Evolutionary conservation across 2,797 vertebrate genomes (phyloP), one percentile per base, ranked within the genome.

Genomic region (Sebastes flavidus): DNA sequence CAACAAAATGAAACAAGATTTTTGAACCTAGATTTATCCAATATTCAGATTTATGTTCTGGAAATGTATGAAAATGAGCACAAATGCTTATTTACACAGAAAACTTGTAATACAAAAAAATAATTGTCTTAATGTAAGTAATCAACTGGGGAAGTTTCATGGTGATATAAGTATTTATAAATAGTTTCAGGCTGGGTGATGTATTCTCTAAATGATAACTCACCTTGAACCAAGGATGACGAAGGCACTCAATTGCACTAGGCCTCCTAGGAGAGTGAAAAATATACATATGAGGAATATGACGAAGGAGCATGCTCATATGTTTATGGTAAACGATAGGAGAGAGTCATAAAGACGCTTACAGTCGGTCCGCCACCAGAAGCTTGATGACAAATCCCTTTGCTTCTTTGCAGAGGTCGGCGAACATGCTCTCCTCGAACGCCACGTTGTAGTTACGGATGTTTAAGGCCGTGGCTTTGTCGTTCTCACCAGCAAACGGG

Each of bases 191-290:
- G 18, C 16, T 18, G 30, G 42, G 20, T 24, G 42, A 22, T 24
- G 2, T 8, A 42, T 58, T 42, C 49, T 55, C 10, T 55, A 32
- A 79, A 55, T 2, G 8, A 63, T 46, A 61, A 22, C 94, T 96
- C 91, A 99, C 98, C 96, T 98, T 99, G 92, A 99, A 98, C 98
- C 98, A 99, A 22, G 97, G 97, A 83, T 99, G 98, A 13, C 97
- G 97, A 75, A 99, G 95, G 65, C 97, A 97, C 84, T 98, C 98
- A 24, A 96, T 91, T 5, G 97, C 96, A n/a, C 93, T 97, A 55
- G 98, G 98, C 78, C 98, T 97, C 97, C 98, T 99, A 63, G 54
- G 81, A 89, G 14, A 78, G 46, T n/a, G 4, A n/a, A 42, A 49
- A 29, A 61, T 2, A 30, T 1, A 7, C 18, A 49, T 2, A 62